Evolutionary conservation across 1,140 invertebrate genomes (phyloP), one percentile per base, ranked within the genome.

Genomic region (Pseudomyrmex sp.): DNA sequence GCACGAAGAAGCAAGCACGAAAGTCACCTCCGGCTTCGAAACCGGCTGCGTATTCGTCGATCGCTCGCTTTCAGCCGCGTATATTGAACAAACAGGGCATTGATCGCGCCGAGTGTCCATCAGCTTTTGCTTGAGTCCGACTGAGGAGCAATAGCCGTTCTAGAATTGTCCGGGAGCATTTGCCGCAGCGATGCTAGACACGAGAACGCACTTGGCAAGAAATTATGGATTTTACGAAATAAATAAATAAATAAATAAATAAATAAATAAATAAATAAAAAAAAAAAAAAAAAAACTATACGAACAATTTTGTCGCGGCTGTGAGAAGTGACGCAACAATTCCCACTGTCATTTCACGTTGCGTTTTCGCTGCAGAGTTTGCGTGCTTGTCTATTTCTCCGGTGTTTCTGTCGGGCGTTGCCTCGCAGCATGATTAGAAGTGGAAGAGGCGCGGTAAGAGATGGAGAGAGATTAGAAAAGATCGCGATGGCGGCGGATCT

Each of bases 1-100:
- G 86, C 83, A 76, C 73, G 87, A 54, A 85, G 83, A 83, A 88
- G 80, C 76, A 70, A 84, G 72, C 85, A 88, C 85, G 58, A 75
- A 84, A 35, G 62, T 79, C 76, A 80, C 76, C 76, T 80, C 76
- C 68, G 52, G 80, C 73, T 84, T 79, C 74, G 72, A 87, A 76
- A 72, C 76, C 76, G 76, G 76, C 76, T 80, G 76, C 76, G 76
- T 80, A 80, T 80, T 80, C 76, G 76, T 80, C 76, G 59, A 75
- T 83, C 79, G 72, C 68, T 75, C 68, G 79, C 79, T 63, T 82
- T 82, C 73, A 74, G 69, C 74, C 82, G 73, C 69, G 74, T 88
- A 86, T 85, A 63, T 74, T 54, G 66, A 54, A 44, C 85, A 80
- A 88, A 88, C 83, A 87, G 82, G 63, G 59, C 61, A 80, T 80